Evolutionary conservation across 2,113 vertebrate species (phyloP).

Genomic region (Panurus biarmicus): DNA sequence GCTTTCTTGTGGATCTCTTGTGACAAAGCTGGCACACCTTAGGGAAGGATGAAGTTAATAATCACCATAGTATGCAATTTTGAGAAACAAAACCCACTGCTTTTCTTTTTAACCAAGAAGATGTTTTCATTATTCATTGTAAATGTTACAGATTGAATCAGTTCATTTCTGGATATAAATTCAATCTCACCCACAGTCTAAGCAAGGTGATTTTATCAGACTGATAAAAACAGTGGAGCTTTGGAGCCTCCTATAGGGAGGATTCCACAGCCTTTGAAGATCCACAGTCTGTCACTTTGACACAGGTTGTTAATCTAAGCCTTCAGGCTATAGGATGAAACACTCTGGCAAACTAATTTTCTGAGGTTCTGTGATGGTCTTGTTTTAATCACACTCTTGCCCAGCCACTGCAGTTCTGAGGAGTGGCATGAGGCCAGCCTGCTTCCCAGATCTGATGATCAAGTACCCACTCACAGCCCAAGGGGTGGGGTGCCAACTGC

Average conservation of each 20-base stretch:
- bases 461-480: background rate
- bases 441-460: background rate
- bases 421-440: background rate
- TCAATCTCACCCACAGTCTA: background rate
- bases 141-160: background rate
- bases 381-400: background rate
- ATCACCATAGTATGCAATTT: background rate
- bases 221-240: background rate
- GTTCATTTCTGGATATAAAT: background rate
- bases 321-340: background rate
- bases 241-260: background rate
- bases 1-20: background rate
- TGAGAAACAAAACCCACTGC: background rate
- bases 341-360: background rate
- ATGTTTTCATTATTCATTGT: background rate
- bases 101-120: background rate
- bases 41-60: background rate
- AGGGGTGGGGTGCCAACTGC: background rate
- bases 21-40: background rate
- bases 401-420: background rate
- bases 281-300: background rate
- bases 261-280: constrained; percentile 7
- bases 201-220: background rate
- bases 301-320: background rate
- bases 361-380: background rate